A percentile compares a stretch with the other conserved stretches of the same genome.
phyloP scores from a whole-genome alignment of 2,888 invertebrate species.

The Frankliniella fusca region DNA sequence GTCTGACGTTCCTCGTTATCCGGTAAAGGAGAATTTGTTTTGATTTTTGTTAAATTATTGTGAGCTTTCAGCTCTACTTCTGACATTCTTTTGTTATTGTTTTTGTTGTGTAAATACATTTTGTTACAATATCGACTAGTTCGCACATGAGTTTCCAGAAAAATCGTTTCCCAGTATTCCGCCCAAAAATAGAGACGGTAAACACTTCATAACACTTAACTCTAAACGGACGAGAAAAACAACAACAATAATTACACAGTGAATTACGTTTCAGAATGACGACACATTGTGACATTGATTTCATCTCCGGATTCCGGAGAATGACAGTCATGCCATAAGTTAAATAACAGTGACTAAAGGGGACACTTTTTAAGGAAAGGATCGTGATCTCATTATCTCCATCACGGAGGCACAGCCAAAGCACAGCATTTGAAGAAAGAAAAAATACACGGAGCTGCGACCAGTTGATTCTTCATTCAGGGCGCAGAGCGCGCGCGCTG shows the following conservation, averaged over 20 bases:
- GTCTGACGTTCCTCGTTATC: conserved; percentile 11
- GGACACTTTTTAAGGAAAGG: not conserved
- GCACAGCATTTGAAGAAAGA: not conserved
- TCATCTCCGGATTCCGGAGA: not conserved
- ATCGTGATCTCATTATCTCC: conserved; percentile 8
- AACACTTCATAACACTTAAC: conserved; percentile 5
- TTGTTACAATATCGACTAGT: conserved; percentile 17
- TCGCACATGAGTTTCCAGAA: not conserved
- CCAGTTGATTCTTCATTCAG: too few species aligned
- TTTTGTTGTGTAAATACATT: conserved; percentile 12
- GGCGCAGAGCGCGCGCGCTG: not conserved
- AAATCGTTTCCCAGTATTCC: not conserved
- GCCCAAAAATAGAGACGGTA: not conserved
- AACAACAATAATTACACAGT: not conserved
- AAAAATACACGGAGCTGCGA: not conserved
- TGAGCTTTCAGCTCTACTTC: not conserved
- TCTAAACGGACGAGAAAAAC: not conserved
- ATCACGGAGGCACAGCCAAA: conserved; percentile 15
- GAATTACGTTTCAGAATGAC: not conserved
- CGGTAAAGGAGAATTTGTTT: not conserved
- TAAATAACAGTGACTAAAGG: conserved; percentile 25
- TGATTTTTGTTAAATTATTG: conserved; percentile 9
- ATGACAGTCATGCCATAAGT: not conserved
- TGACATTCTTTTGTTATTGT: conserved; percentile 8
- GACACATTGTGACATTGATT: too few species aligned